Conservation (phyloP, 2,113 vertebrate genomes). For the Egretta garzetta region DNA sequence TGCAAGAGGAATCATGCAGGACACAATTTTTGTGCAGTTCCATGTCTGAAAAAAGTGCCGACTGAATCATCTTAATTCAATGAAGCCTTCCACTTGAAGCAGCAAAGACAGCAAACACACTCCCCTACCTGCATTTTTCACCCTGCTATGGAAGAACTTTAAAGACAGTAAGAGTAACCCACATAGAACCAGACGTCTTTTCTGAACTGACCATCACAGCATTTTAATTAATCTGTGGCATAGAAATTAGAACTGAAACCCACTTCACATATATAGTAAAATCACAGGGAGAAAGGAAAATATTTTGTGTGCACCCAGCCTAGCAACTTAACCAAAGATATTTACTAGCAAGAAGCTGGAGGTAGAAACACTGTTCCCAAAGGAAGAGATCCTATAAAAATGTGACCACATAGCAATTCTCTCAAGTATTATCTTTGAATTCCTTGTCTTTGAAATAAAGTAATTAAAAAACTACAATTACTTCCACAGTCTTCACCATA, state of each 20-base stretch:
- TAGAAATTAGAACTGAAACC: neutral
- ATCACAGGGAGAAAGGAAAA: neutral
- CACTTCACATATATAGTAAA: neutral
- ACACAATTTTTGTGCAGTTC: neutral
- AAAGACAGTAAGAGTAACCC: neutral
- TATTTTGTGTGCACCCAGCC: neutral
- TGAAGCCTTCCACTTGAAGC: neutral
- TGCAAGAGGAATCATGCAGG: neutral
- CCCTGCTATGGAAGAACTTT: neutral
- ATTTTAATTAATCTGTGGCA: neutral
- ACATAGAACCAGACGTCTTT: neutral
- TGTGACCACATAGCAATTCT: neutral
- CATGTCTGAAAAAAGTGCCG: neutral
- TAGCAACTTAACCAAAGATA: neutral
- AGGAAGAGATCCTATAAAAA: neutral
- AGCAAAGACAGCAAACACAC: neutral
- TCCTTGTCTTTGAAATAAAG: neutral
- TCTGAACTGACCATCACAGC: neutral
- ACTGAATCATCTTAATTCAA: neutral
- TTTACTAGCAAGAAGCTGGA: neutral
- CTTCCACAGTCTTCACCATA: neutral
- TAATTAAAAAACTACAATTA: neutral
- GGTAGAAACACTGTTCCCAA: neutral
- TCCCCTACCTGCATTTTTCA: neutral
- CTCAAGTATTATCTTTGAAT: neutral